These are phyloP conservation scores for Rhabditoides inermis DNA, from an alignment of 2,888 invertebrate species.

Conservation along the genomic window DNA sequence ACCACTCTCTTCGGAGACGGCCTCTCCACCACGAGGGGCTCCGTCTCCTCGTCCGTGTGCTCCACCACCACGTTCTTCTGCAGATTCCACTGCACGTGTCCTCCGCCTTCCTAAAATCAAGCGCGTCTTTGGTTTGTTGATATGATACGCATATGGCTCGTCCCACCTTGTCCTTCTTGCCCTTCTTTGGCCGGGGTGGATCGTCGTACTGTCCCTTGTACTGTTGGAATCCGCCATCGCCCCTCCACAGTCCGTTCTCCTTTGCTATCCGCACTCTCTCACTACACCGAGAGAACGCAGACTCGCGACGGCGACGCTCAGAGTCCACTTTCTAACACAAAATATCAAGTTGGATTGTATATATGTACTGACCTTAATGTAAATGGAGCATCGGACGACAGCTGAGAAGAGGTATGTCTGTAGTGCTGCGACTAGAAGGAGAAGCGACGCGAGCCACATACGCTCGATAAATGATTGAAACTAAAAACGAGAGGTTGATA, in stretches of 20 bases:
- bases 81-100: too few species aligned
- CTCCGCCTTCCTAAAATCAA: too few species aligned
- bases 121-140: too few species aligned
- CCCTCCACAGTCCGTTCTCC: conserved; percentile 46
- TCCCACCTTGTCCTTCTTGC: conserved; percentile 29
- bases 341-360: background rate
- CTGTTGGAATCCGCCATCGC: conserved; percentile 46
- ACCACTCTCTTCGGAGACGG: too few species aligned
- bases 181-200: conserved; percentile 24
- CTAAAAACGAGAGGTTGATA: conserved; percentile 12
- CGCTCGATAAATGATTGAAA: conserved; percentile 41
- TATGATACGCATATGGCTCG: too few species aligned
- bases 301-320: conserved; percentile 30
- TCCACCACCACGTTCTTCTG: too few species aligned
- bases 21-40: too few species aligned
- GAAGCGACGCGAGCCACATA: conserved; percentile 45
- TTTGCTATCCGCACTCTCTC: conserved; percentile 46
- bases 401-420: conserved; percentile 46
- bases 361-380: conserved; percentile 30
- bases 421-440: conserved; percentile 38
- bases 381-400: conserved; percentile 42
- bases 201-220: conserved; percentile 44
- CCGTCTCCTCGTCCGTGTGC: too few species aligned
- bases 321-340: conserved; percentile 31
- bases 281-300: conserved; percentile 39